Evolutionary conservation across 2,888 invertebrate species (phyloP), one percentile per base, ranked within the genome.

Genomic region (Drosophila parthenogenetica): DNA sequence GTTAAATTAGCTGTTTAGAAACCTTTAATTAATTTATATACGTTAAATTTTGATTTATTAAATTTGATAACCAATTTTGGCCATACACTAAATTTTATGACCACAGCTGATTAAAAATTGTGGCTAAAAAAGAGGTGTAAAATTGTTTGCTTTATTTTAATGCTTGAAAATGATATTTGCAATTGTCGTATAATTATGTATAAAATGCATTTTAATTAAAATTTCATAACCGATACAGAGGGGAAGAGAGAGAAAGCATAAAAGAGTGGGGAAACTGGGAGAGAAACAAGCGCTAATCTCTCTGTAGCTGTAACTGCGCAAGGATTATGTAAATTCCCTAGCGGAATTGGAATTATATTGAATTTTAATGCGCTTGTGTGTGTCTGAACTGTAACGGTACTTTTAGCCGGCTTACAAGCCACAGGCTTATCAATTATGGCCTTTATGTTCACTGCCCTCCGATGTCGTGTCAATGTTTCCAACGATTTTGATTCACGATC

Each of bases 391-490:
- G 49, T 35, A 51, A 19, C n/a, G 35, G 13, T 19, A 5, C 17
- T 17, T 8, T 14, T 25, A n/a, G 48, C 17, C 25, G 19, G 39
- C n/a, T 45, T 32, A 39, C 48, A 48, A 13, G 77, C 73, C 75
- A 70, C 61, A 65, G 61, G 77, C 62, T 76, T 79, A 79, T 69
- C 79, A 64, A 50, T 75, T 75, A 76, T 69, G 29, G 8, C 37
- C 79, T 48, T 59, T 51, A 19, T 51, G 19, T 32, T 13, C 40
- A 3, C 50, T 11, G 39, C 43, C 16, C 11, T 59, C 39, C 40
- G 19, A 8, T n/a, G 43, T 42, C 42, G 32, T 53, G 53, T 39
- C 39, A 14, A 39, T 35, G 14, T 7, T 22, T 53, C 25, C 25
- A 35, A 17, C 43, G 14, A 16, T 4, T 48, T 49, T 32, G 32